Conservation (phyloP, 2,888 invertebrate species). For the Cerceris rybyensis region DNA sequence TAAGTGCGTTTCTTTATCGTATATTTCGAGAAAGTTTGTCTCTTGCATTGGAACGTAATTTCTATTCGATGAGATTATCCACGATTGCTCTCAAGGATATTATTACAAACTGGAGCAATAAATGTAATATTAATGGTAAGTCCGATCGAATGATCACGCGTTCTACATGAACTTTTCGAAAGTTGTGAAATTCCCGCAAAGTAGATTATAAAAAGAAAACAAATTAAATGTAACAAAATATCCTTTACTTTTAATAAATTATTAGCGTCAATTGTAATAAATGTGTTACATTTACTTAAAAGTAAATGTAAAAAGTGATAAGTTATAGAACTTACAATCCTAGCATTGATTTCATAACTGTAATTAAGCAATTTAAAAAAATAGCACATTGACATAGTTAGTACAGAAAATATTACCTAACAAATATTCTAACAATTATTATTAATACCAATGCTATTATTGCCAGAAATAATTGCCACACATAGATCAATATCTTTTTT, state of each 20-base stretch:
- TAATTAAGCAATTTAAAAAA: too few species aligned
- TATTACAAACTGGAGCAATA: background rate
- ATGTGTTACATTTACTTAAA: too few species aligned
- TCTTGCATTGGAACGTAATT: background rate
- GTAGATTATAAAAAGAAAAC: background rate
- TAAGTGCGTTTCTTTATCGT: constrained; percentile 26
- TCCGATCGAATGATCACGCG: background rate
- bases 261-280: too few species aligned
- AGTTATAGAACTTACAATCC: too few species aligned
- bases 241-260: too few species aligned
- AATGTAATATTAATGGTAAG: constrained; percentile 41
- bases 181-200: background rate
- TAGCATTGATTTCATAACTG: too few species aligned
- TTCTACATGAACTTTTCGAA: background rate
- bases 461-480: background rate
- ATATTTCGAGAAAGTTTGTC: constrained; percentile 9
- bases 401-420: too few species aligned
- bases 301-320: too few species aligned
- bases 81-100: constrained; percentile 8
- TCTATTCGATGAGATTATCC: constrained; percentile 1
- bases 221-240: too few species aligned
- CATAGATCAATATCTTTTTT: constrained; percentile 18
- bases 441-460: too few species aligned
- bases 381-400: too few species aligned
- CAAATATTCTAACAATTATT: too few species aligned